Evolutionary conservation across 2,888 invertebrate species (phyloP), one percentile per base, ranked within the genome.

Genomic region (Xylocampa areola): DNA sequence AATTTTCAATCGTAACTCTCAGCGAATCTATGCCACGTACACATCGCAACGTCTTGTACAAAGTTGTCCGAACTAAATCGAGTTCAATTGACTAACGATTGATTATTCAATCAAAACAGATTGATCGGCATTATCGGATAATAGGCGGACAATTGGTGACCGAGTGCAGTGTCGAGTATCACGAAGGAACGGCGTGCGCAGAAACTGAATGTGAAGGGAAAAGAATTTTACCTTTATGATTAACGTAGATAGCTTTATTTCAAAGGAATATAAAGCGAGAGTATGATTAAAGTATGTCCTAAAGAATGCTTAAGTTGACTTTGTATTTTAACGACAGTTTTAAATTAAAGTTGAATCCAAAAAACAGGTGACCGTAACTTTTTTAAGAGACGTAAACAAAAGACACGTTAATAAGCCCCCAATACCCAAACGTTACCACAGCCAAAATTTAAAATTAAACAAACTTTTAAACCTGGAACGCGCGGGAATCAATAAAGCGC

Each of bases 91-190:
- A 82, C 84, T 91, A 89, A 93, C 92, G 91, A 93, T 92, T 90
- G 93, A 90, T 91, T 91, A 90, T 91, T 90, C 93, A 92, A 92
- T 94, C 91, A 91, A 85, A 82, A 81, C 88, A 88, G 92, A 92
- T 93, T 92, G 92, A 93, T 94, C 91, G 87, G 89, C 84, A 87
- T 92, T 92, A 93, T 91, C 91, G 85, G 89, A 88, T 91, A 91
- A 92, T 87, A 83, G 86, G 79, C 81, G 81, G 63, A 79, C 87
- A 87, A 85, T 84, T 82, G 81, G 30, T 55, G 60, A 50, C 62
- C 66, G 72, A 69, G 70, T 81, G 81, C 82, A 82, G 66, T 51
- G 61, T 54, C 57, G 55, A 52, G 73, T 77, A 78, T 73, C 73
- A 66, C 64, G 66, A 57, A 55, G 41, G 29, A 17, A 19, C 36